Percentiles rank a stretch among this genome's conserved stretches.
Conservation (phyloP, 2,797 vertebrate genomes). For the Prunella strophiata region DNA sequence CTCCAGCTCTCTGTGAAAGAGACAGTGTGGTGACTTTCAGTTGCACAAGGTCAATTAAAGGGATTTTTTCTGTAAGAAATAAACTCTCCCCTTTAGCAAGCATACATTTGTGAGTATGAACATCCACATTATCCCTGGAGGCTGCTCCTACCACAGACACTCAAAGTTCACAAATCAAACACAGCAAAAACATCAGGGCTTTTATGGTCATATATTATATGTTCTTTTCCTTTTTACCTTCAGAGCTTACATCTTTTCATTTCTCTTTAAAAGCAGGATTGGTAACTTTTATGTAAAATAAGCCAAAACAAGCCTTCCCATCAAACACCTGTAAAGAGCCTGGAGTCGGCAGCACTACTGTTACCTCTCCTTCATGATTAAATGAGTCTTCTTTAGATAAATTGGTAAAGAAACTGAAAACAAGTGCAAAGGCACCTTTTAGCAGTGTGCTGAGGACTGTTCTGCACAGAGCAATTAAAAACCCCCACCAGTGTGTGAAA, state of each 20-base stretch:
- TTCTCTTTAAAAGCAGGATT: not conserved
- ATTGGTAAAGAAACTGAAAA: not conserved
- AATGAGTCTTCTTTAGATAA: not conserved
- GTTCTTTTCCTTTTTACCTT: not conserved
- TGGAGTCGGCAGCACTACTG: not conserved
- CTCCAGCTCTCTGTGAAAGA: not conserved
- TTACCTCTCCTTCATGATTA: not conserved
- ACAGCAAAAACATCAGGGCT: not conserved
- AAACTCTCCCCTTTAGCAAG: not conserved
- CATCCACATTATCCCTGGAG: not conserved
- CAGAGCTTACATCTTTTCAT: not conserved
- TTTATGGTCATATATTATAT: not conserved
- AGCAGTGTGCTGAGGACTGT: not conserved
- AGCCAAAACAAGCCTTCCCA: not conserved
- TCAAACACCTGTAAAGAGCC: not conserved
- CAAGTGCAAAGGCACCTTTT: not conserved
- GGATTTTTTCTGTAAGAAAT: not conserved
- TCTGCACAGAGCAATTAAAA: not conserved
- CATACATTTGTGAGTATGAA: not conserved
- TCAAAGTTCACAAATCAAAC: not conserved
- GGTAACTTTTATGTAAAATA: not conserved
- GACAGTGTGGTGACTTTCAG: not conserved
- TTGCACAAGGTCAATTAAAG: not conserved
- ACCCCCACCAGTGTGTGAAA: not conserved
- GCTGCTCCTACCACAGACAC: not conserved